phyloP scores from a whole-genome alignment of 2,113 vertebrate genomes.

The Todiramphus saurophagus region DNA sequence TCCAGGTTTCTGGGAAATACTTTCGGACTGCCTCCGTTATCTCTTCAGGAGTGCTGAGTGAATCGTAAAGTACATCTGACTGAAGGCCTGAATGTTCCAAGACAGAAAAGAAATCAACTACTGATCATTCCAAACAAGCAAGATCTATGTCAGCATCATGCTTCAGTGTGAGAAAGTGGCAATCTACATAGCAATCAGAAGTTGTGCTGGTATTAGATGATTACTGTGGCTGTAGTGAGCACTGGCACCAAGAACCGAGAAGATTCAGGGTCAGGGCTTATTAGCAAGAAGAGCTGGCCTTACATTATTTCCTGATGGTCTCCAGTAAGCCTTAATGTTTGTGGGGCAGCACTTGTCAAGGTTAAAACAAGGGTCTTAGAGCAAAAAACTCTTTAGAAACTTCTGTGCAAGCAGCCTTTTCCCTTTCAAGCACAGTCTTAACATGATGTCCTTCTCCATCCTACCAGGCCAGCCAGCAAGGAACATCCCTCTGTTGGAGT shows the following conservation, averaged over 20 bases:
- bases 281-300: neutral
- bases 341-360: neutral
- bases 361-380: neutral
- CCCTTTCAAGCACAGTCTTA: neutral
- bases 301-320: neutral
- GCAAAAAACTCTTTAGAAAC: neutral
- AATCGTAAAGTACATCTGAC: accelerated
- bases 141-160: neutral
- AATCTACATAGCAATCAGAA: neutral
- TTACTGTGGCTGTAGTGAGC: neutral
- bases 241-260: neutral
- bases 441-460: neutral
- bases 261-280: neutral
- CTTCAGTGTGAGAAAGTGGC: neutral
- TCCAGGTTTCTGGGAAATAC: slow-evolving; percentile 80
- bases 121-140: neutral
- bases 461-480: neutral
- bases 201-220: neutral
- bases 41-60: neutral
- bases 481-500: neutral
- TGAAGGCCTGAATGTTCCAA: neutral
- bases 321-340: neutral
- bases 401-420: neutral
- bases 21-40: slow-evolving; percentile 57
- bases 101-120: neutral